phyloP scores from a whole-genome alignment of 2,113 vertebrate genomes.

The Nycticebus coucang region DNA sequence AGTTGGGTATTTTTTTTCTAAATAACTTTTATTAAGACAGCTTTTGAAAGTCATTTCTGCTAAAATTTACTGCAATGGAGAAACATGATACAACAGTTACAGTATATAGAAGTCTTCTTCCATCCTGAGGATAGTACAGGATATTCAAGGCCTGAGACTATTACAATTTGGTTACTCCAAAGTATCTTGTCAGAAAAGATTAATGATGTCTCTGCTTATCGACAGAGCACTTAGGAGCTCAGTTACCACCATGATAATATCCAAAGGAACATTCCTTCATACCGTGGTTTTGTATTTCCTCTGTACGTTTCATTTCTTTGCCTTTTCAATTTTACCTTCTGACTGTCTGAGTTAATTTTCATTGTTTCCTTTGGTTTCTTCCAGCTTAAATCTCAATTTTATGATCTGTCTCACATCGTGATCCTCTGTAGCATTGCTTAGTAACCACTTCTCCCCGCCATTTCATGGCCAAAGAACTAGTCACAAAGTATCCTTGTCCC shows the following conservation, averaged over 20 bases:
- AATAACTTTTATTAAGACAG: constrained; percentile 69
- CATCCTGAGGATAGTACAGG: constrained; percentile 63
- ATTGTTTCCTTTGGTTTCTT: constrained; percentile 75
- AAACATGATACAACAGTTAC: constrained; percentile 60
- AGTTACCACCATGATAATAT: constrained; percentile 66
- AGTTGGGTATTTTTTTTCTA: neutral
- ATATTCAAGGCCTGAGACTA: constrained; percentile 58
- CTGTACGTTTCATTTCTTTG: constrained; percentile 75
- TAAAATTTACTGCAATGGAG: constrained; percentile 68
- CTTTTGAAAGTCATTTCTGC: constrained; percentile 68
- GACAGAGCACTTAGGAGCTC: constrained; percentile 71
- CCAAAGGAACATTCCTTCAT: constrained; percentile 55
- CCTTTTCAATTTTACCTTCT: constrained; percentile 77
- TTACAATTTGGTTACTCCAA: constrained; percentile 77
- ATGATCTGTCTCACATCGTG: constrained; percentile 55
- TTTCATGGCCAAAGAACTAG: neutral
- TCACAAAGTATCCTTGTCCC: neutral
- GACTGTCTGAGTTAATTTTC: constrained; percentile 79
- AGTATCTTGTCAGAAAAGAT: constrained; percentile 81
- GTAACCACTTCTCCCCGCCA: neutral
- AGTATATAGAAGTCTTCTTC: constrained; percentile 54
- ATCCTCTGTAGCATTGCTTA: constrained; percentile 60
- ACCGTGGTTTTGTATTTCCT: constrained; percentile 71
- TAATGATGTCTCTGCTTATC: constrained; percentile 78
- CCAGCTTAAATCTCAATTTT: constrained; percentile 78